Base-by-base conservation (phyloP, 2,888 invertebrate genomes). In the Muscina levida region DNA sequence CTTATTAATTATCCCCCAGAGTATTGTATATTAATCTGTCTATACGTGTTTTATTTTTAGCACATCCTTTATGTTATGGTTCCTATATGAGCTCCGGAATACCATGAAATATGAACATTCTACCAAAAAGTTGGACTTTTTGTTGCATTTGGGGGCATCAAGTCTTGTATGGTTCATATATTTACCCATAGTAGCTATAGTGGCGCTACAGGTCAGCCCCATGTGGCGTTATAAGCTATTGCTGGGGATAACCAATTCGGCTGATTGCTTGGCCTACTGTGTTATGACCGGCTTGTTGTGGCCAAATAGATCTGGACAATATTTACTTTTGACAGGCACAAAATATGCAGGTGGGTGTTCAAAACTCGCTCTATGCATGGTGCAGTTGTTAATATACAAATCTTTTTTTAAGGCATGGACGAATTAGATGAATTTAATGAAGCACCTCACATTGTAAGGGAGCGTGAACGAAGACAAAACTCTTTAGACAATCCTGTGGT, bases 141-240 rank as follows among this genome's bases (percentile, higher is more conserved):
- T 98, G 73, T 93, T 98, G 66, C 98, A 99, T 90, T 97, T 98
- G 90, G 99, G 98, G 72, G 98, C 98, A 13, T 98, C 98, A 15
- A 97, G 98, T 88, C 92, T 99, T 46, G 98, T 99, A 11, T 99
- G 99, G 99, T 98, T 99, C 89, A 97, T 98, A 85, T 98, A 99
- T 91, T 92, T 98, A 87, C 98, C 98, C 11, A 95, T 98, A 79
- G 95, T 98, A 83, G 98, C 98, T 72, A 93, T 98, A 71, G 95
- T 99, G 84, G 97, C 97, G 11, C 92, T 97, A 72, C 97, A 97
- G 91, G 95, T 99, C 72, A 97, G 97, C 81, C 95, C 98, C 56
- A 92, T 99, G 86, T 99, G 98, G 98, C 94, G 98, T 91, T 97
- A 96, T 91, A 98, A 98, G 91, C 93, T 98, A 86, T 91, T 98